Base-by-base conservation (phyloP, 1,140 invertebrate species). In the Microplitis demolitor region DNA sequence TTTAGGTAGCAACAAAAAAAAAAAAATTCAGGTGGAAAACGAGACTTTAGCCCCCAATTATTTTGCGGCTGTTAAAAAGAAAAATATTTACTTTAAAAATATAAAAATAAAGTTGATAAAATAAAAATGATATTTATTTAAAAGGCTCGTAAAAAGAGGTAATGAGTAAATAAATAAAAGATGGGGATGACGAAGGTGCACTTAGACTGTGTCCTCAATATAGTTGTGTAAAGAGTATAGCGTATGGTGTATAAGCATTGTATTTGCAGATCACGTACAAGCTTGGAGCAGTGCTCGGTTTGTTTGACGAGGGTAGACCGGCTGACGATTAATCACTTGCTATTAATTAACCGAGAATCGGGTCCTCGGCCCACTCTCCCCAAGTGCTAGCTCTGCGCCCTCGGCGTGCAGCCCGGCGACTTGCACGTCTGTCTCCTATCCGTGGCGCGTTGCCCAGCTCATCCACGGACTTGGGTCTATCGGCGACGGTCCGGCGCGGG, bases 271-370 rank as follows among this genome's bases (percentile, higher is more conserved):
- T 82, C 81, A 79, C 77, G 79, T 78, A 78, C 77, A 72, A 78
- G 72, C 75, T 74, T 50, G 74, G 58, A 74, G 64, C 71, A 50
- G 37, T 74, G 75, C 77, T 77, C 68, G 78, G 76, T 79, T 84
- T 77, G 79, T 82, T 83, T 82, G 80, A 83, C 79, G 78, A 83
- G 80, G 78, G 79, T 83, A 78, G 51, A 71, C 74, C 54, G 69
- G 50, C 77, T 76, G 72, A 76, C 79, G 80, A 84, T 84, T 83
- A 84, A 82, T 83, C 81, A 83, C 77, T 77, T 74, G 74, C 79
- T 82, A 83, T 83, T 83, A 84, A 83, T 84, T 83, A 83, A 82
- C 82, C 77, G 72, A 76, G 74, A 80, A 79, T 83, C 78, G 75
- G 66, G 35, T 33, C 37, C 13, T 45, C 39, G 39, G 3, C 11